These are phyloP conservation scores for Porites evermanni DNA, from an alignment of 92 coral and sea anemone species.

Conservation along the genomic window DNA sequence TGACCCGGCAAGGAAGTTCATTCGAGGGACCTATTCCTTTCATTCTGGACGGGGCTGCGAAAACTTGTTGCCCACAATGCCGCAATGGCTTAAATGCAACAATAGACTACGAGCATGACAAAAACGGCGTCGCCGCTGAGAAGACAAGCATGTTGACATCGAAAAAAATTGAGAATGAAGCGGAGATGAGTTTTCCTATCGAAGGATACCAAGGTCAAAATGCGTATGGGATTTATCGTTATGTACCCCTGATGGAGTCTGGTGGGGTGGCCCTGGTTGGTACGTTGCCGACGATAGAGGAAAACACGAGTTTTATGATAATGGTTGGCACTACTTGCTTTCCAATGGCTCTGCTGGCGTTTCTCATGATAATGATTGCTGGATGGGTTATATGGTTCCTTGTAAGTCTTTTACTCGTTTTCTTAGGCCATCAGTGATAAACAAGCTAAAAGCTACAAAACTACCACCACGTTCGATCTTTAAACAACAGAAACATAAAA, in stretches of 20 bases:
- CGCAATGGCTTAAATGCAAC: conserved; percentile 65
- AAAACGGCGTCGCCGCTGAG: conserved; percentile 36
- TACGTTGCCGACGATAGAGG: conserved; percentile 47
- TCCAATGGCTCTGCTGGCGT: conserved; percentile 46
- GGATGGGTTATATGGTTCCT: conserved; percentile 75
- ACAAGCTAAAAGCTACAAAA: neutral
- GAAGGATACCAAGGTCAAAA: conserved; percentile 70
- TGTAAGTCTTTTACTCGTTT: conserved; percentile 54
- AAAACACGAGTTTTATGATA: conserved; percentile 49
- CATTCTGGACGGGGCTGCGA: conserved; percentile 62
- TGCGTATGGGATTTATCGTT: conserved; percentile 62
- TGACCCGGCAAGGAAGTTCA: conserved; percentile 36
- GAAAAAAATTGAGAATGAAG: conserved; percentile 31
- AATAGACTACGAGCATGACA: conserved; percentile 55
- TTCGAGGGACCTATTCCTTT: conserved; percentile 73
- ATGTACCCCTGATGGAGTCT: conserved; percentile 70
- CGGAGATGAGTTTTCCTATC: conserved; percentile 81
- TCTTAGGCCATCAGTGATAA: neutral
- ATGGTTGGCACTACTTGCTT: conserved; percentile 42
- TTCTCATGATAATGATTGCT: conserved; percentile 54
- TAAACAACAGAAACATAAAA: no score
- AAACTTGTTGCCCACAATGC: conserved; percentile 77
- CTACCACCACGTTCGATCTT: neutral
- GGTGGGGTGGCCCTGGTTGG: conserved; percentile 84
- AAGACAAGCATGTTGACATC: conserved; percentile 48